Conservation (phyloP, 2,113 vertebrate genomes). For the Amia ocellicauda region DNA sequence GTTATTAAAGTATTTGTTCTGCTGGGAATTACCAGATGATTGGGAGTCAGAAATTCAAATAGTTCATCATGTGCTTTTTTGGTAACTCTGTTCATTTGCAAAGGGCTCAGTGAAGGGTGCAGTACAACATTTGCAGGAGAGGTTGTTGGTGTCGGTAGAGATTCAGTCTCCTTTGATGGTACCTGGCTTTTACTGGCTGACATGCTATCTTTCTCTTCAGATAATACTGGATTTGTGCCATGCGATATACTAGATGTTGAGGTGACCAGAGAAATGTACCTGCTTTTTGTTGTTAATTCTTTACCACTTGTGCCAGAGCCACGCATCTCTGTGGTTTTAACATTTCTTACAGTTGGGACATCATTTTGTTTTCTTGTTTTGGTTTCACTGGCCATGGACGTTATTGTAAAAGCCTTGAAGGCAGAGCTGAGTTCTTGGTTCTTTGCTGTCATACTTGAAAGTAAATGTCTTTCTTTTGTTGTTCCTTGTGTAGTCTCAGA, state of each 20-base stretch:
- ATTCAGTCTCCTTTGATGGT: background rate
- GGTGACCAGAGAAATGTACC: background rate
- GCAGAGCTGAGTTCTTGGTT: background rate
- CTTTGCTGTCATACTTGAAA: too few species aligned
- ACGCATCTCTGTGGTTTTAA: background rate
- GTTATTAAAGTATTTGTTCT: too few species aligned
- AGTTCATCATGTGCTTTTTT: background rate
- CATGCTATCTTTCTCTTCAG: background rate
- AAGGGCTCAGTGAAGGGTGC: too few species aligned
- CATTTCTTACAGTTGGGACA: too few species aligned
- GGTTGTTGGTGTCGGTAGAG: background rate
- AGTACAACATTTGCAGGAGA: too few species aligned
- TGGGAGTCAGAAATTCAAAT: background rate
- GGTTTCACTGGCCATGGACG: too few species aligned
- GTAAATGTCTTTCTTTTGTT: background rate
- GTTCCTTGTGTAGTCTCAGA: background rate
- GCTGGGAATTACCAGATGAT: too few species aligned
- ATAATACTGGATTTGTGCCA: background rate
- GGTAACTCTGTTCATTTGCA: too few species aligned
- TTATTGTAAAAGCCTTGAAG: background rate
- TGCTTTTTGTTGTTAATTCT: background rate
- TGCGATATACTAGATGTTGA: background rate
- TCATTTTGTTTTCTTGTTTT: too few species aligned
- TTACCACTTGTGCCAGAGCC: background rate
- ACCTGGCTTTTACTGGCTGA: background rate